Evolutionary conservation across 2,113 vertebrate genomes (phyloP), one percentile per base, ranked within the genome.

Genomic region (Pelecanoides urinatrix): DNA sequence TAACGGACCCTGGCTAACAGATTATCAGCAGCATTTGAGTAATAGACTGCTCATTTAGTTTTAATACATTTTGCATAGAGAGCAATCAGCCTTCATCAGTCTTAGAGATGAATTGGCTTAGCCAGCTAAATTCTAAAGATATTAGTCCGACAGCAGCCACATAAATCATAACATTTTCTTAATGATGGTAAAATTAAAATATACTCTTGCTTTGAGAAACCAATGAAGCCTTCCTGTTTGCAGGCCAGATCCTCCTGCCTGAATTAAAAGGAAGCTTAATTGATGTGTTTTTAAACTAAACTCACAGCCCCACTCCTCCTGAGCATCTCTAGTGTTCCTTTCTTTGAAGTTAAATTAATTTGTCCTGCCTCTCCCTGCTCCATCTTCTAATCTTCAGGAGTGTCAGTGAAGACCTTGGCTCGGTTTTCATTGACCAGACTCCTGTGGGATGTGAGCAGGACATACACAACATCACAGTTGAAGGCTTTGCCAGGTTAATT

Each of bases 1-100:
- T 99, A 99, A 99, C 98, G 98, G 98, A 98, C 98, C 98, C 98
- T 98, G 98, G 98, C 98, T 99, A 99, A 99, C 98, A 97, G 98
- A 99, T 99, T 98, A 99, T 99, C 98, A 98, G 97, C 92, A 95
- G 92, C 85, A 5, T 96, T 99, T 99, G 99, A 99, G 98, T 99
- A 99, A 99, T 99, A 99, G 98, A 99, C 99, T 99, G 98, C 99
- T 99, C 99, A 99, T 99, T 99, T 99, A 98, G 98, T 98, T 99
- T 98, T 99, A 99, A 99, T 99, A 99, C 98, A 97, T 99, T 99
- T 99, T 99, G 99, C 99, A 99, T 99, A 98, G 98, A 99, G 99
- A 99, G 98, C 98, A 98, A 98, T 98, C 98, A 98, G 97, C 98
- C 98, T 98, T 99, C 99, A 99, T 99, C 99, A 98, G 98, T 99